phyloP scores from a whole-genome alignment of 2,888 invertebrate species.

The Hyposoter didymator region DNA sequence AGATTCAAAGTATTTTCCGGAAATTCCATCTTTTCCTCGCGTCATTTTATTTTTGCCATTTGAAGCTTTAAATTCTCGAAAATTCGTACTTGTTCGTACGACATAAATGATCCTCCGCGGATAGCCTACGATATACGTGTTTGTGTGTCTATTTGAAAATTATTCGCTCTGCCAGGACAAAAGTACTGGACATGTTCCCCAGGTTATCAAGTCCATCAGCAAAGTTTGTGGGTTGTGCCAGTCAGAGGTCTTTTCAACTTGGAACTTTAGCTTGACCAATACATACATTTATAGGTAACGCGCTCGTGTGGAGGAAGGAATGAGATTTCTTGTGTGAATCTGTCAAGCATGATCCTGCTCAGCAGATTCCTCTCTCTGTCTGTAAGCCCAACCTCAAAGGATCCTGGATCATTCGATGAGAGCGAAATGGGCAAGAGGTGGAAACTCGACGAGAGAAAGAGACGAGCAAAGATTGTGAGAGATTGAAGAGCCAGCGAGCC shows the following conservation, averaged over 20 bases:
- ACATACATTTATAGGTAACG: background rate
- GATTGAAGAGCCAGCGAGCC: background rate
- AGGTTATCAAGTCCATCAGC: slow-evolving; percentile 14
- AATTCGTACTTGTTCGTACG: no score
- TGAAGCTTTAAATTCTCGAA: no score
- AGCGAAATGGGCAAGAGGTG: background rate
- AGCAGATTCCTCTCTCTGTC: background rate
- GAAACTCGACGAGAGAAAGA: background rate
- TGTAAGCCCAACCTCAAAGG: background rate
- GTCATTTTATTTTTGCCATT: no score
- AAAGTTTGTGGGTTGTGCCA: slow-evolving; percentile 1
- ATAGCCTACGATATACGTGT: background rate
- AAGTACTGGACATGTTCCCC: background rate
- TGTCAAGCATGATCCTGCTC: slow-evolving; percentile 14
- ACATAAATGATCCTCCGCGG: no score
- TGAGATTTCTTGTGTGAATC: background rate
- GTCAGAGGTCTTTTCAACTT: background rate
- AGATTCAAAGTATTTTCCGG: no score
- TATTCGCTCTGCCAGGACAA: background rate
- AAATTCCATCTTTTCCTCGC: no score
- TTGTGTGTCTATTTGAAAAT: background rate
- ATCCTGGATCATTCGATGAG: background rate
- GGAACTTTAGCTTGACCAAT: background rate
- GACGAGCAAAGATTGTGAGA: background rate
- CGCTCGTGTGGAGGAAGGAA: background rate